Base-by-base conservation (phyloP, 2,888 invertebrate genomes). In the Zygogramma bicolorata region DNA sequence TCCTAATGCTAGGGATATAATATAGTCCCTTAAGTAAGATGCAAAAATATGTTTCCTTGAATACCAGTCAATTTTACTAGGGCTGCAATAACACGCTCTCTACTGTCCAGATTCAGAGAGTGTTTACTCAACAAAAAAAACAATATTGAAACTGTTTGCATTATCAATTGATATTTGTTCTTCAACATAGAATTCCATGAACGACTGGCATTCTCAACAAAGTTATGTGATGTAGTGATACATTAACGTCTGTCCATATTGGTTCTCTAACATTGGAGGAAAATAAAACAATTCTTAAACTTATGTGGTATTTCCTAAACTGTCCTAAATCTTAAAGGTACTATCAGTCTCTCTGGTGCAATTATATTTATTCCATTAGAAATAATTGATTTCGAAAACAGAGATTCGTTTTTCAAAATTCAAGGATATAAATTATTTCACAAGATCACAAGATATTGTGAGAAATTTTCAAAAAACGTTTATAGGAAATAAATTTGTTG, bases 331-430 rank as follows among this genome's bases (percentile, higher is more conserved):
- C 77, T 75, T 77, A 78, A 80, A 75, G 62, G 75, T 77, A 78
- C 76, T 74, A 79, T 81, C 81, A 81, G 81, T 81, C 81, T 80
- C 79, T 81, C 81, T 81, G 81, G 81, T 81, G 81, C 81, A 71
- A 73, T n/a, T 71, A 68, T 70, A 71, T 73, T 74, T 65, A 75
- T 75, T 68, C 71, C 77, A 25, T 46, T 46, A 18, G 49, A 46
- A 63, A 40, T 42, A 62, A 63, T 46, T 59, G 70, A 72, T 61
- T 68, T 76, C 74, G 77, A 78, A 76, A 79, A 79, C 75, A 75
- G 76, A 79, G 75, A 75, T 74, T 78, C 74, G 57, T 63, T 57
- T 68, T 70, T 61, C 60, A 53, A 49, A 61, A 72, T 53, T 58
- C 70, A 69, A 58, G 57, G 31, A 72, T 65, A 68, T 40, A 22